Percentiles rank a stretch among this genome's conserved stretches.
These are phyloP conservation scores for Gobio gobio DNA, from an alignment of 2,113 vertebrate genomes.

Conservation along the genomic window DNA sequence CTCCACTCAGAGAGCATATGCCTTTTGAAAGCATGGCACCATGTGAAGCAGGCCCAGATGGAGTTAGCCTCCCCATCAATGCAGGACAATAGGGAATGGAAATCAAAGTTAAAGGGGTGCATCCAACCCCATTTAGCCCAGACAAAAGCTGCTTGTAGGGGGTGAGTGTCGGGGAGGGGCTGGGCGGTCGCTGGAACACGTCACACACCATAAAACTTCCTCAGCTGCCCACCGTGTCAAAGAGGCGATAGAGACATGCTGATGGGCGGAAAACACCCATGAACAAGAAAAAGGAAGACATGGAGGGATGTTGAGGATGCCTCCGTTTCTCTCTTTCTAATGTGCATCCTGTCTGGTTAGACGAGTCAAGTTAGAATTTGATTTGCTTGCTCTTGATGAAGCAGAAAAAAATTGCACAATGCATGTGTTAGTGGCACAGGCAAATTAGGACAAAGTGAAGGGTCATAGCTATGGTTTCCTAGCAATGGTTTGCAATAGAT, in stretches of 20 bases:
- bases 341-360: not conserved
- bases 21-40: constrained; percentile 87
- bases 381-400: not conserved
- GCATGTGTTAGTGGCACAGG: not conserved
- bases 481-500: constrained; percentile 60
- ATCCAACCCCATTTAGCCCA: constrained; percentile 79
- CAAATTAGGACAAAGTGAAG: constrained; percentile 12
- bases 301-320: constrained; percentile 1
- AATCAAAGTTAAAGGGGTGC: constrained; percentile 82
- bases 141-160: constrained; percentile 92
- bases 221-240: constrained; percentile 78
- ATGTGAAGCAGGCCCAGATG: constrained; percentile 87
- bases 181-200: constrained; percentile 80
- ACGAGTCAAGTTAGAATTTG: not conserved
- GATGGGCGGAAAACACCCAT: constrained; percentile 60
- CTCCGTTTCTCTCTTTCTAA: constrained; percentile 15
- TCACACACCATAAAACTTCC: constrained; percentile 81
- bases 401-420: constrained; percentile 3
- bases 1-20: constrained; percentile 80
- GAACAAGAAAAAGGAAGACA: constrained; percentile 28
- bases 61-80: constrained; percentile 81
- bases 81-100: constrained; percentile 78
- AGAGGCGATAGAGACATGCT: constrained; percentile 74
- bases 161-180: constrained; percentile 84
- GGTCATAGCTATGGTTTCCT: constrained; percentile 56